These are phyloP conservation scores for Ophion costatus DNA, from an alignment of 2,888 invertebrate species.

Conservation along the genomic window DNA sequence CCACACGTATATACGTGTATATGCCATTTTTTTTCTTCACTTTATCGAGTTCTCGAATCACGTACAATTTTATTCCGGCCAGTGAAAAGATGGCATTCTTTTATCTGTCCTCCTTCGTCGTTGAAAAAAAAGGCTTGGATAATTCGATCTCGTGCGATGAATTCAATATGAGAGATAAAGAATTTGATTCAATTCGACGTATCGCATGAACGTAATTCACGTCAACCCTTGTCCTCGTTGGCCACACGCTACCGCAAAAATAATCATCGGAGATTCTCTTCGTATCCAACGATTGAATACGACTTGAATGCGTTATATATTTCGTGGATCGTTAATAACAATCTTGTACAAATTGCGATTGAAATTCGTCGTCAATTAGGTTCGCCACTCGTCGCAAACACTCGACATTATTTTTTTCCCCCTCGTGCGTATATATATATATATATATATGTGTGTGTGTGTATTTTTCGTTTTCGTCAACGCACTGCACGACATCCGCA, in stretches of 20 bases:
- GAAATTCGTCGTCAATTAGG: slow-evolving; percentile 67
- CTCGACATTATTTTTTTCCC: slow-evolving; percentile 1
- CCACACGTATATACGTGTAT: neutral
- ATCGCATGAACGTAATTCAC: slow-evolving; percentile 59
- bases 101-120: slow-evolving; percentile 1
- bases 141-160: slow-evolving; percentile 45
- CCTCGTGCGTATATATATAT: neutral
- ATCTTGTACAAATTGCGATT: slow-evolving; percentile 67
- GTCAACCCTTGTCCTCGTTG: slow-evolving; percentile 58
- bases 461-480: slow-evolving; percentile 11
- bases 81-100: slow-evolving; percentile 40
- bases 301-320: slow-evolving; percentile 43
- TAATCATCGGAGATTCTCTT: slow-evolving; percentile 45
- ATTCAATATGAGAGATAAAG: slow-evolving; percentile 52
- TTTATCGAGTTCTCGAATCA: slow-evolving; percentile 4
- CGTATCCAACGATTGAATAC: slow-evolving; percentile 48
- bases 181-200: slow-evolving; percentile 63
- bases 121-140: slow-evolving; percentile 22
- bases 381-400: slow-evolving; percentile 46
- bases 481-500: slow-evolving; percentile 29
- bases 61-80: slow-evolving; percentile 52
- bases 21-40: slow-evolving; percentile 1
- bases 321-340: slow-evolving; percentile 65
- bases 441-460: neutral
- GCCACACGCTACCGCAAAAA: slow-evolving; percentile 24